Percentiles rank a stretch among this genome's conserved stretches.
Evolutionary conservation across 2,113 vertebrate genomes (phyloP).

Genomic region (Numenius arquata): DNA sequence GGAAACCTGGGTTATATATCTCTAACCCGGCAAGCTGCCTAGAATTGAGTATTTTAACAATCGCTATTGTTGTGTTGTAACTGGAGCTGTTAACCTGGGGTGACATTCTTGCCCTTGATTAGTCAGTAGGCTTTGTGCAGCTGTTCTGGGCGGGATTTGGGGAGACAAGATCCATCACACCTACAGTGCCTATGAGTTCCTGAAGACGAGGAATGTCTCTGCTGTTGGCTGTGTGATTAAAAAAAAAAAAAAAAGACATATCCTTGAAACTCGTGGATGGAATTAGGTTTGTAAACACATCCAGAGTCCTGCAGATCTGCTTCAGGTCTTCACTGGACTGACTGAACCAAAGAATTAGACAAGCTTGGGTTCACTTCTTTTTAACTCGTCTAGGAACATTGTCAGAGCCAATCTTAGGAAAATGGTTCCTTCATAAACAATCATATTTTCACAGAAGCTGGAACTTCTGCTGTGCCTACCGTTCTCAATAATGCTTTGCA

Average conservation of each 20-base stretch:
- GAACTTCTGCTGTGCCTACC: background rate
- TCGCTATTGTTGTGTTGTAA: background rate
- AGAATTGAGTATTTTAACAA: background rate
- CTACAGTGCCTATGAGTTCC: background rate
- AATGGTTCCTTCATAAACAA: background rate
- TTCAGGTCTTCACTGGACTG: background rate
- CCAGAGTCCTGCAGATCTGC: background rate
- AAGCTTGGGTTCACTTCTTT: background rate
- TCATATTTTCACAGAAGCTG: background rate
- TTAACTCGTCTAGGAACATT: background rate
- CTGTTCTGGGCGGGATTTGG: conserved; percentile 8
- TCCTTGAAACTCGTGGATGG: background rate
- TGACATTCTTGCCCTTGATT: background rate
- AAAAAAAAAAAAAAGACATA: background rate
- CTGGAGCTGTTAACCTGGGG: background rate
- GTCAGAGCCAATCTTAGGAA: background rate
- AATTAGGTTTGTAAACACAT: background rate
- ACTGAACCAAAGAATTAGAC: background rate
- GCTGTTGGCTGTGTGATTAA: background rate
- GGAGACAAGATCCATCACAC: background rate
- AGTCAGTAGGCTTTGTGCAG: conserved; percentile 37
- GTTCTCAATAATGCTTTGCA: background rate
- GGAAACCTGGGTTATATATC: background rate
- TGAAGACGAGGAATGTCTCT: background rate
- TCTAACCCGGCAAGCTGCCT: background rate